phyloP scores from a whole-genome alignment of 2,888 invertebrate species.

The Steromphala cineraria region DNA sequence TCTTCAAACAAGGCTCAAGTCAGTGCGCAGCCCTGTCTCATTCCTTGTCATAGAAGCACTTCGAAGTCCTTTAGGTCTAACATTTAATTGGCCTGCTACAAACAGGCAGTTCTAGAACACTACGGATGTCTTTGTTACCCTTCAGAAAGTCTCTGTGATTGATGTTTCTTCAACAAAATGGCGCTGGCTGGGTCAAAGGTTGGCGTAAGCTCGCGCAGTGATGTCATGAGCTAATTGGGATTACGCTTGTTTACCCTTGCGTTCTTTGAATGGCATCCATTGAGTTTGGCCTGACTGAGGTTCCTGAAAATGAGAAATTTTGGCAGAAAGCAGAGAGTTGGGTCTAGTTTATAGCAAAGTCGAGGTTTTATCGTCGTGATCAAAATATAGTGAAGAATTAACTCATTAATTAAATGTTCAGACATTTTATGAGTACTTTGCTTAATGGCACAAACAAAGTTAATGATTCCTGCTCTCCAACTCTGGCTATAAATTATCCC shows the following conservation, averaged over 20 bases:
- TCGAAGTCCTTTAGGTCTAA: not conserved
- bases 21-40: not conserved
- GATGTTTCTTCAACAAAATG: conserved; percentile 8
- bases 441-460: conserved; percentile 1
- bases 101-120: not conserved
- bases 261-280: not conserved
- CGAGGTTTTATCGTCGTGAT: conserved; percentile 11
- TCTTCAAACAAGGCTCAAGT: conserved; percentile 2
- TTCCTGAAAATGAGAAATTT: conserved; percentile 16
- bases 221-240: conserved; percentile 19
- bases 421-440: conserved; percentile 20
- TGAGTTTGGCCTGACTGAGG: not conserved
- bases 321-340: conserved; percentile 1
- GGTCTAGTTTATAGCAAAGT: conserved; percentile 5
- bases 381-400: conserved; percentile 14
- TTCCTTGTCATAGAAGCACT: not conserved
- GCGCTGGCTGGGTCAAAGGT: not conserved
- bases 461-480: not conserved
- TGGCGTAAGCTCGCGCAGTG: conserved; percentile 7
- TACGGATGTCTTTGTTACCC: not conserved
- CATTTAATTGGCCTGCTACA: conserved; percentile 7
- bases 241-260: not conserved
- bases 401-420: conserved; percentile 20
- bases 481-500: not conserved
- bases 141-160: not conserved